Percentiles rank a stretch among this genome's conserved stretches.
Evolutionary conservation across 2,797 vertebrate genomes (phyloP).

Genomic region (Thamnophis elegans): DNA sequence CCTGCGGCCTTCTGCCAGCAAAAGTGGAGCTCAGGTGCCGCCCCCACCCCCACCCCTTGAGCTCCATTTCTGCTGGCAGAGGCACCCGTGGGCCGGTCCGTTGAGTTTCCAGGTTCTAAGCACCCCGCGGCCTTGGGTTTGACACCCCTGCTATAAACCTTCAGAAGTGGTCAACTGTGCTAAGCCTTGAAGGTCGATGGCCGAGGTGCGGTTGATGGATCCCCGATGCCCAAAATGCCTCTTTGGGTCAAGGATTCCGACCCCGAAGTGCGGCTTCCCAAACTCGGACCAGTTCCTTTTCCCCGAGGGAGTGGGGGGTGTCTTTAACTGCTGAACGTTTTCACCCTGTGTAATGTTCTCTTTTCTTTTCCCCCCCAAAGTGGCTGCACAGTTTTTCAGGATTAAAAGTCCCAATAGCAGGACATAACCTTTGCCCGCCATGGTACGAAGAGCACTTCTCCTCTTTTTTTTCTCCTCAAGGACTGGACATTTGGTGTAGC

Average conservation of each 20-base stretch:
- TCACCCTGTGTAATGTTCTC: constrained; percentile 20
- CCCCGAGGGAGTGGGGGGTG: not conserved
- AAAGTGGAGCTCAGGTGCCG: too few relatives aligned
- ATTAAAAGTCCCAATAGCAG: constrained; percentile 23
- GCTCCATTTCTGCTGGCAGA: too few relatives aligned
- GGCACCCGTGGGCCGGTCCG: too few relatives aligned
- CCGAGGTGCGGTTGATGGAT: not conserved
- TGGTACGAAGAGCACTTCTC: constrained; percentile 13
- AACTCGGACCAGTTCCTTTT: not conserved
- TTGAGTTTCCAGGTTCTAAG: too few relatives aligned
- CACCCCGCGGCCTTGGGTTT: too few relatives aligned
- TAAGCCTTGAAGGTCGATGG: not conserved
- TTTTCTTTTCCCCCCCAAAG: constrained; percentile 14
- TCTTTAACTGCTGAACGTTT: not conserved
- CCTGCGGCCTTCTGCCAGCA: too few relatives aligned
- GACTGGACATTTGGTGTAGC: not conserved
- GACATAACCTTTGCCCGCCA: constrained; percentile 11
- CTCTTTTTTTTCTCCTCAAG: not conserved
- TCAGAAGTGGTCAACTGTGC: not conserved
- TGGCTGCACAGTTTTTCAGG: constrained; percentile 17
- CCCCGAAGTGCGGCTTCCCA: not conserved
- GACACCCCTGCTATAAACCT: not conserved
- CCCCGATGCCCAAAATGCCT: not conserved
- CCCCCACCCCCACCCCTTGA: too few relatives aligned
- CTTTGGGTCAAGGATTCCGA: not conserved